Evolutionary conservation across 2,888 invertebrate genomes (phyloP), one percentile per base, ranked within the genome.

Genomic region (Arctia plantaginis): DNA sequence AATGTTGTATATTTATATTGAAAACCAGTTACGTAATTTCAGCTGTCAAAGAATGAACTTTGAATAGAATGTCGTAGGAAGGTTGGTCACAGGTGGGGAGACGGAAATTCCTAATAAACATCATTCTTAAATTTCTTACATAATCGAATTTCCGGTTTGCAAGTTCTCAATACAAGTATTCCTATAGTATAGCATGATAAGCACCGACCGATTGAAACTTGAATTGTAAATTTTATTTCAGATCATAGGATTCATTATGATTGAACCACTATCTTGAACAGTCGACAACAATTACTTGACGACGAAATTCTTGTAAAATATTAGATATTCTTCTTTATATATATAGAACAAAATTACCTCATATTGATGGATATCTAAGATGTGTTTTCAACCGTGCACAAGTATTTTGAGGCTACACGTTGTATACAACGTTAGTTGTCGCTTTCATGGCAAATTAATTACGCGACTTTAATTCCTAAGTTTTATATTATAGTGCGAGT

Each of bases 401-500:
- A 78, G 69, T 67, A 65, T 59, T 77, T 74, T 74, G 77, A 76
- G 74, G 33, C 66, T 18, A 80, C 77, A 78, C 72, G 82, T 80
- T 82, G 86, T 85, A 82, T 86, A 83, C 73, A 66, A 65, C 35
- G 65, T 72, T 69, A 74, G 75, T 59, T 77, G 76, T 71, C 74
- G 78, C 76, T 82, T 80, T 78, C 72, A 77, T 74, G 76, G 71
- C 80, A 79, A 85, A 84, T 85, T 87, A 88, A 90, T 90, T 86
- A 87, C 84, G 83, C 83, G 84, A 90, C 89, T 92, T 92, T 92
- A 89, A 89, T 89, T 87, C 77, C 51, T 83, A 87, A 90, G 90
- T 91, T 91, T 93, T 93, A 91, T 90, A 88, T 90, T 86, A 90
- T 72, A 76, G 85, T 70, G 41, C 87, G 85, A 88, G 90, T 88